Conservation (phyloP, 2,113 vertebrate species). For the Amphilophus citrinellus region DNA sequence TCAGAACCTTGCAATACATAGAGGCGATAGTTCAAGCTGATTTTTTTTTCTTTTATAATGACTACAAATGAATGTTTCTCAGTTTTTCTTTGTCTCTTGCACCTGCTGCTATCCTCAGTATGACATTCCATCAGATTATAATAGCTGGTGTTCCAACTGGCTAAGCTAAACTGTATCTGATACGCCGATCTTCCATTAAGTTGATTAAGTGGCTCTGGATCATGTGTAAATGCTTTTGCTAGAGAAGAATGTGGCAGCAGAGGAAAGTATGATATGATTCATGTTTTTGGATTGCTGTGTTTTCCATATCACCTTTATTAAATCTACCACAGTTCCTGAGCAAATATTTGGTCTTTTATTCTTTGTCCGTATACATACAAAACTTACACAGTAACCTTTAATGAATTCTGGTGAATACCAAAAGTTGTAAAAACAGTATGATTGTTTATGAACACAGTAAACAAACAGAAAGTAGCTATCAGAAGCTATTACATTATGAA, state of each 20-base stretch:
- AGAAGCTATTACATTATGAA: constrained; percentile 54
- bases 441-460: constrained; percentile 49
- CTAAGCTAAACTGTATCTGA: background rate
- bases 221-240: constrained; percentile 24
- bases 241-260: constrained; percentile 46
- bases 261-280: constrained; percentile 46
- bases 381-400: constrained; percentile 71
- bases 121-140: constrained; percentile 25
- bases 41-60: background rate
- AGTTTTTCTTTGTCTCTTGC: background rate
- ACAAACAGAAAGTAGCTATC: constrained; percentile 51
- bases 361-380: constrained; percentile 72
- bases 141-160: constrained; percentile 38
- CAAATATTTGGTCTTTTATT: constrained; percentile 73
- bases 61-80: background rate
- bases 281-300: constrained; percentile 55
- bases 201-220: constrained; percentile 45
- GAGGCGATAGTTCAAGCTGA: background rate
- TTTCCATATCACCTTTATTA: constrained; percentile 71
- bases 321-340: constrained; percentile 75
- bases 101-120: constrained; percentile 6
- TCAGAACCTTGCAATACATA: background rate
- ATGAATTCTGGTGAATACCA: constrained; percentile 60
- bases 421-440: constrained; percentile 39
- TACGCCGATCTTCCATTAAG: constrained; percentile 40